Base-by-base conservation (phyloP, 2,888 invertebrate species). In the Ligdia adustata region DNA sequence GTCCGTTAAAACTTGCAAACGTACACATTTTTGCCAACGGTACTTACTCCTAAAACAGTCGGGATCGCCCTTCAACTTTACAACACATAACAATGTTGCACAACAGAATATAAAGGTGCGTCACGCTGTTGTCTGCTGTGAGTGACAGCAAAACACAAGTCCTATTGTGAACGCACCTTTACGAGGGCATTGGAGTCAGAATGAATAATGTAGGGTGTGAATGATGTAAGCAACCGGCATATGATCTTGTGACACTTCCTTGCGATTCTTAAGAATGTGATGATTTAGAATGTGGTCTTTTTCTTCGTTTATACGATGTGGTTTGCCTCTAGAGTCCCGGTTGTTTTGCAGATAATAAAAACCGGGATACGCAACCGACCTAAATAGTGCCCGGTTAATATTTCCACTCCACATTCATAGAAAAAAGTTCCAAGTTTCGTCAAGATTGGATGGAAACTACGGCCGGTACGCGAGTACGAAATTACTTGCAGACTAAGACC, bases 61-160 rank as follows among this genome's bases (percentile, higher is more conserved):
- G 72, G 78, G 73, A 75, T 78, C 79, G 68, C 75, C 77, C 75
- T 72, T 5, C 24, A 62, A 51, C 58, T 66, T 69, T 72, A 71
- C 74, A 26, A 6, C 24, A 2, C 57, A 71, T 63, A 72, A 72
- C 57, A 75, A 79, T 80, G 82, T 82, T 72, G 68, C 71, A 54
- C 60, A 71, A 67, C 63, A 64, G 64, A 64, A 72, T 68, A 69
- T 65, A 71, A 22, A 74, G 70, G 72, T 73, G 71, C 79, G 76
- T 79, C 60, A 71, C 61, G 72, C 76, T 82, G 79, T 82, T 56
- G 49, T 60, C 57, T 66, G 67, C 56, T 60, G 69, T 82, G 84
- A 84, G 72, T 83, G 84, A 83, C 84, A 73, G 75, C 65, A 57
- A 72, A 72, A 74, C 80, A 78, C 75, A 65, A 67, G 58, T 52